These are phyloP conservation scores for Megaleporinus macrocephalus DNA, from an alignment of 2,113 vertebrate genomes.

Conservation along the genomic window DNA sequence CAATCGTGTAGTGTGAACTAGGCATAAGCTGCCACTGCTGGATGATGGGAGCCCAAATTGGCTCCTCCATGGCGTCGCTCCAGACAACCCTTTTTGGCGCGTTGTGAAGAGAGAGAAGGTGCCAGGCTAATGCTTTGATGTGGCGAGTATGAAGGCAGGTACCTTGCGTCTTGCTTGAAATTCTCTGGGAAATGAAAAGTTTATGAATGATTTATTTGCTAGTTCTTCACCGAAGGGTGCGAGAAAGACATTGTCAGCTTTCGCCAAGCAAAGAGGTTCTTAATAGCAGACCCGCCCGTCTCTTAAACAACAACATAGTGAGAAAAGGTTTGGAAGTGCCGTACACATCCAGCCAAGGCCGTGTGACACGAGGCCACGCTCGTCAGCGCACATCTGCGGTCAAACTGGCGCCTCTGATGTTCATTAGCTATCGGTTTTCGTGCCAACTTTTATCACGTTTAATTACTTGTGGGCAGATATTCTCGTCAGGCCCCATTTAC, in stretches of 20 bases:
- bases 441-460: conserved; percentile 52
- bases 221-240: background rate
- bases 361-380: background rate
- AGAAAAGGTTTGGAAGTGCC: background rate
- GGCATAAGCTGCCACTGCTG: too few relatives aligned
- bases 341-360: background rate
- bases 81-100: background rate
- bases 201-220: background rate
- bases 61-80: background rate
- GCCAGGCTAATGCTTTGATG: background rate
- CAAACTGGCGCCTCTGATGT: conserved; percentile 40
- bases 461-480: conserved; percentile 56
- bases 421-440: conserved; percentile 50
- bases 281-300: background rate
- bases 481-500: conserved; percentile 56
- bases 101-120: background rate
- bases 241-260: background rate
- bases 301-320: background rate
- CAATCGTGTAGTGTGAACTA: too few relatives aligned
- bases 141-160: background rate
- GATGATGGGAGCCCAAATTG: background rate
- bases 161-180: background rate
- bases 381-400: conserved; percentile 11
- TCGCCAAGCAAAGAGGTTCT: background rate
- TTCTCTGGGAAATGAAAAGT: background rate